Percentiles rank a stretch among this genome's conserved stretches.
Evolutionary conservation across 2,888 invertebrate genomes (phyloP).

Genomic region (Acanthosepion pharaonis): DNA sequence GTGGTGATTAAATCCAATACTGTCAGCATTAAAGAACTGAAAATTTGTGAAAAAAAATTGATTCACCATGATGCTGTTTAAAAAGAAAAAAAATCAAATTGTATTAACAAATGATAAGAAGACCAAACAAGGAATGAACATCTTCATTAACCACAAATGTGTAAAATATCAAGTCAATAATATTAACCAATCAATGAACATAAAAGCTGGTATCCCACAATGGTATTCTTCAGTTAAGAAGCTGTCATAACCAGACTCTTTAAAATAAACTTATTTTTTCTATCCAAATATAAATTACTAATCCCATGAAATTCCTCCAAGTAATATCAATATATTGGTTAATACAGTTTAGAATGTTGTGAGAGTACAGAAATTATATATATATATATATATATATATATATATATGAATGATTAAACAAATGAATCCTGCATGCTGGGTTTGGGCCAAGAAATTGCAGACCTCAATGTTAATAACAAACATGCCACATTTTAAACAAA

Average conservation of each 20-base stretch:
- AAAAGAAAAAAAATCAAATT: not conserved
- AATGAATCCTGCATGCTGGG: not conserved
- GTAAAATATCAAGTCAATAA: not conserved
- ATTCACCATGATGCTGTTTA: not conserved
- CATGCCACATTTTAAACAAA: conserved; percentile 25
- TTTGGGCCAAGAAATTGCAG: not conserved
- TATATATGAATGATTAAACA: not conserved
- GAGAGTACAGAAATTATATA: not conserved
- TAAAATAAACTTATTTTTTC: not conserved
- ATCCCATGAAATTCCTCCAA: not conserved
- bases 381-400: not conserved
- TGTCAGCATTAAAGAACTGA: too few species aligned
- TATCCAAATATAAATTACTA: not conserved
- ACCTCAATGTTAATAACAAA: conserved; percentile 9
- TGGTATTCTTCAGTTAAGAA: not conserved
- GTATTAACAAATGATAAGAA: not conserved
- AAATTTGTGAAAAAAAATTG: not conserved
- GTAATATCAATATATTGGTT: not conserved
- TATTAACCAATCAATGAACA: not conserved
- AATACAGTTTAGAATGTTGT: not conserved
- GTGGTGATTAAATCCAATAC: too few species aligned
- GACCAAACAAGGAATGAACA: not conserved
- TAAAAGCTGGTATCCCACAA: not conserved
- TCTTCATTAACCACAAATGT: not conserved
- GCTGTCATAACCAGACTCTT: not conserved